These are phyloP conservation scores for Calycopis cecrops DNA, from an alignment of 1,140 invertebrate species.

Conservation along the genomic window DNA sequence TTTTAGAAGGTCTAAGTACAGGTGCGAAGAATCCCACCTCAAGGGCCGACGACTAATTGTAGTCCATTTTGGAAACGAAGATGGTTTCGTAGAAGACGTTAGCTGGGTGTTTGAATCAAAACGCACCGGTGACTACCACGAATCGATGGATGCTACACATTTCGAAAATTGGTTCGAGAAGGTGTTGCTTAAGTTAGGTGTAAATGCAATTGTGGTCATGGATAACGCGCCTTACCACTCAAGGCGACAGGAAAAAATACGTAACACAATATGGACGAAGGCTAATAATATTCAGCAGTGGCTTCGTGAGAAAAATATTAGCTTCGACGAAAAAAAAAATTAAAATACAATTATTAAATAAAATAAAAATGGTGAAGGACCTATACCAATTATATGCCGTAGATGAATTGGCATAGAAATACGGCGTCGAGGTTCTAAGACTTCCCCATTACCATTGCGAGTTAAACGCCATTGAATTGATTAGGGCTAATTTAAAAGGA, in stretches of 20 bases:
- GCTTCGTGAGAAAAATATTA: constrained; percentile 32
- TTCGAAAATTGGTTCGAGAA: constrained; percentile 35
- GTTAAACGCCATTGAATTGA: constrained; percentile 20
- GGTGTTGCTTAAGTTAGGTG: constrained; percentile 28
- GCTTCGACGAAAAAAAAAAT: constrained; percentile 27
- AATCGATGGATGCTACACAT: constrained; percentile 30
- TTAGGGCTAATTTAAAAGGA: constrained; percentile 23
- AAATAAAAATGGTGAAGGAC: constrained; percentile 20
- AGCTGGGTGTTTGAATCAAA: constrained; percentile 31
- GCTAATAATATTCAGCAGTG: constrained; percentile 36
- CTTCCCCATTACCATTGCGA: constrained; percentile 23
- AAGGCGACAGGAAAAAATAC: constrained; percentile 29
- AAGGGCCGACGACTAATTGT: constrained; percentile 34
- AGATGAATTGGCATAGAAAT: constrained; percentile 30
- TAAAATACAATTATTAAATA: constrained; percentile 28
- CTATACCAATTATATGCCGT: constrained; percentile 28
- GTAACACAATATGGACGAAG: constrained; percentile 26
- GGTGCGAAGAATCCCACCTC: constrained; percentile 31
- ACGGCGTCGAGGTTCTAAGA: constrained; percentile 18
- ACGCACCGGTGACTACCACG: constrained; percentile 34
- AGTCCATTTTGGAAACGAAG: constrained; percentile 34
- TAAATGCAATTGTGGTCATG: constrained; percentile 33
- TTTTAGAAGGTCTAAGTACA: constrained; percentile 28
- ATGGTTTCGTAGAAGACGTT: constrained; percentile 32
- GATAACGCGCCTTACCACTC: constrained; percentile 39